A percentile compares a stretch with the other conserved stretches of the same genome.
Evolutionary conservation across 2,113 vertebrate species (phyloP).

Genomic region (Lophochroa leadbeateri): DNA sequence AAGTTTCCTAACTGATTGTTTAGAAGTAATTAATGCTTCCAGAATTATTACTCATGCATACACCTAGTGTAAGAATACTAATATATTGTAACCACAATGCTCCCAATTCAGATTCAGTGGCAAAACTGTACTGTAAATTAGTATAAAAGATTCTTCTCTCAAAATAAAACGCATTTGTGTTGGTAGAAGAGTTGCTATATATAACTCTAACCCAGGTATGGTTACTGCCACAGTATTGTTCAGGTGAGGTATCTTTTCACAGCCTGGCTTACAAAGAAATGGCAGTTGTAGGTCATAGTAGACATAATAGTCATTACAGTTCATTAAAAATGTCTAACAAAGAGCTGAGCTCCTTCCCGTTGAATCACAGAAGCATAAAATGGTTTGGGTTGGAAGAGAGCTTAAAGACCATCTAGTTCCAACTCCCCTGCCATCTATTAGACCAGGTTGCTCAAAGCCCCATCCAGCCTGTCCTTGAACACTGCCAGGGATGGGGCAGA

Average conservation of each 20-base stretch:
- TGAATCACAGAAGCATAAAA: neutral
- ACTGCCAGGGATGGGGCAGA: neutral
- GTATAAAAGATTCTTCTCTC: neutral
- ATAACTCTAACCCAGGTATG: neutral
- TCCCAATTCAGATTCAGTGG: neutral
- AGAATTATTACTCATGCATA: neutral
- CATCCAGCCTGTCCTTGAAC: neutral
- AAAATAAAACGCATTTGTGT: neutral
- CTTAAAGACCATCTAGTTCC: neutral
- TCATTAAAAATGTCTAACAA: neutral
- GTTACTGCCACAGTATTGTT: neutral
- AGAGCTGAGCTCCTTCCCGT: neutral
- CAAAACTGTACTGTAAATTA: neutral
- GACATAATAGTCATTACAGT: neutral
- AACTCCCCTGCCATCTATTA: neutral
- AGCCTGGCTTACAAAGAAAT: neutral
- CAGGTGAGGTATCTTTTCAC: neutral
- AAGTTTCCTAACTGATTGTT: neutral
- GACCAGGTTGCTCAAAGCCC: neutral
- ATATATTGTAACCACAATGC: neutral
- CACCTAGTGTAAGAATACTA: neutral
- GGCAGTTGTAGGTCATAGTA: neutral
- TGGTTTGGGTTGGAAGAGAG: neutral
- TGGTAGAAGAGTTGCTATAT: neutral
- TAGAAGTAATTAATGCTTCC: conserved; percentile 13